Percentiles rank a stretch among this genome's conserved stretches.
Conservation (phyloP, 2,797 vertebrate genomes). For the Gymnodraco acuticeps region DNA sequence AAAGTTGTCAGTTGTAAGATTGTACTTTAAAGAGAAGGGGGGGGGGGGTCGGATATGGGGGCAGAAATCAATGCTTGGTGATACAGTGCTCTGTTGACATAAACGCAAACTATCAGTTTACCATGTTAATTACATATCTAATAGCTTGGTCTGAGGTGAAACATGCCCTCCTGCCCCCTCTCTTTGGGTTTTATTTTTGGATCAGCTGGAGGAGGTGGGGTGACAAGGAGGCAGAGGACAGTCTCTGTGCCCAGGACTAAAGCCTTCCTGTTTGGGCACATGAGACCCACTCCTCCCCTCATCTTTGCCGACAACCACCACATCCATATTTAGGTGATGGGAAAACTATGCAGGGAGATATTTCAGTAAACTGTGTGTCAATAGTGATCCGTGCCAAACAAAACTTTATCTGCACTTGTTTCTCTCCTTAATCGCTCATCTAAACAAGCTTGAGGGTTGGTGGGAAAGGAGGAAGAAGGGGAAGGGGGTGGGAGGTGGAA, state of each 20-base stretch:
- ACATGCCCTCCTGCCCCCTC: slow-evolving; percentile 58
- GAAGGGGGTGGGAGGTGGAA: slow-evolving; percentile 67
- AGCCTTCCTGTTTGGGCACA: slow-evolving; percentile 76
- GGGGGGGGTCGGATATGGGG: slow-evolving; percentile 19
- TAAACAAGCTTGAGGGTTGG: slow-evolving; percentile 83
- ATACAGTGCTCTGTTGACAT: slow-evolving; percentile 72
- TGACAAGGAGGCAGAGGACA: slow-evolving; percentile 64
- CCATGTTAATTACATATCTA: slow-evolving; percentile 79
- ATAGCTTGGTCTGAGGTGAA: slow-evolving; percentile 73
- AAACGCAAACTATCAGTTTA: slow-evolving; percentile 74
- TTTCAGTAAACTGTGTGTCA: slow-evolving; percentile 83
- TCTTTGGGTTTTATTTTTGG: slow-evolving; percentile 75
- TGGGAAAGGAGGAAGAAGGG: slow-evolving; percentile 75
- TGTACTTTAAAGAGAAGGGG: slow-evolving; percentile 45
- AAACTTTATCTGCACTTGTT: slow-evolving; percentile 86
- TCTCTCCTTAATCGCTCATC: slow-evolving; percentile 84
- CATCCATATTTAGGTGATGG: slow-evolving; percentile 75
- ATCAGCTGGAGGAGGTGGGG: slow-evolving; percentile 67
- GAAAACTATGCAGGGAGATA: slow-evolving; percentile 76
- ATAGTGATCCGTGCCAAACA: slow-evolving; percentile 76
- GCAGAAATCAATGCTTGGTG: slow-evolving; percentile 47
- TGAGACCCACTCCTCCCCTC: slow-evolving; percentile 71
- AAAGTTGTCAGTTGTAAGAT: slow-evolving; percentile 64
- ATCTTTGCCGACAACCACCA: slow-evolving; percentile 74
- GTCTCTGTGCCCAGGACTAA: slow-evolving; percentile 68